Conservation (phyloP, 2,797 vertebrate species). For the Nyctalus aviator region DNA sequence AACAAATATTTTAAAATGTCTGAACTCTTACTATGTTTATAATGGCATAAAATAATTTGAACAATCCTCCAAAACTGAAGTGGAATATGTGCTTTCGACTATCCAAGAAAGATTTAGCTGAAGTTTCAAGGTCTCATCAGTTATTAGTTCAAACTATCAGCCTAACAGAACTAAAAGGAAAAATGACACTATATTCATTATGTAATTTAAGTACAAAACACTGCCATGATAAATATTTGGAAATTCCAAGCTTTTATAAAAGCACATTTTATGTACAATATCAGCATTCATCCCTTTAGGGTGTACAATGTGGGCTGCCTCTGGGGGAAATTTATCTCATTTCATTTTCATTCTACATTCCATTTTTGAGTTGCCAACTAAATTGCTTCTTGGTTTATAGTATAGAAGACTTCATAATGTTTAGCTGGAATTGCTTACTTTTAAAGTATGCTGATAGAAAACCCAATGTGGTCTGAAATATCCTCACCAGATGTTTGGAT, state of each 20-base stretch:
- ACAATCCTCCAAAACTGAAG: conserved; percentile 67
- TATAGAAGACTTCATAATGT: conserved; percentile 82
- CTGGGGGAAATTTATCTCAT: conserved; percentile 86
- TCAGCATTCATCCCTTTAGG: conserved; percentile 85
- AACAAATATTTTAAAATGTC: conserved; percentile 72
- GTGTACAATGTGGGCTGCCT: conserved; percentile 82
- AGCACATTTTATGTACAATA: conserved; percentile 84
- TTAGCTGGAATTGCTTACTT: conserved; percentile 81
- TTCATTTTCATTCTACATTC: conserved; percentile 85
- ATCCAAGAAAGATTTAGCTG: conserved; percentile 71
- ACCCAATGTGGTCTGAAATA: conserved; percentile 75
- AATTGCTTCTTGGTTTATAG: conserved; percentile 87
- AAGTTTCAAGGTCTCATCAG: conserved; percentile 79
- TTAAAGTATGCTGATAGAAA: conserved; percentile 81
- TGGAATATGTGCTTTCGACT: conserved; percentile 68
- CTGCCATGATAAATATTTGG: conserved; percentile 88
- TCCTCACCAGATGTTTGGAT: conserved; percentile 77
- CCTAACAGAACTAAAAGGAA: conserved; percentile 84
- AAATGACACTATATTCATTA: conserved; percentile 85
- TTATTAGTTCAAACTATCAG: conserved; percentile 81
- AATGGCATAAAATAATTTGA: conserved; percentile 74
- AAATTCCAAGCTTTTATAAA: conserved; percentile 85
- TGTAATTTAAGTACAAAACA: conserved; percentile 84
- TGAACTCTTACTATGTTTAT: conserved; percentile 77
- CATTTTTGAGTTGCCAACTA: conserved; percentile 85